Base-by-base conservation (phyloP, 2,888 invertebrate species). In the Caradrina kadenii region DNA sequence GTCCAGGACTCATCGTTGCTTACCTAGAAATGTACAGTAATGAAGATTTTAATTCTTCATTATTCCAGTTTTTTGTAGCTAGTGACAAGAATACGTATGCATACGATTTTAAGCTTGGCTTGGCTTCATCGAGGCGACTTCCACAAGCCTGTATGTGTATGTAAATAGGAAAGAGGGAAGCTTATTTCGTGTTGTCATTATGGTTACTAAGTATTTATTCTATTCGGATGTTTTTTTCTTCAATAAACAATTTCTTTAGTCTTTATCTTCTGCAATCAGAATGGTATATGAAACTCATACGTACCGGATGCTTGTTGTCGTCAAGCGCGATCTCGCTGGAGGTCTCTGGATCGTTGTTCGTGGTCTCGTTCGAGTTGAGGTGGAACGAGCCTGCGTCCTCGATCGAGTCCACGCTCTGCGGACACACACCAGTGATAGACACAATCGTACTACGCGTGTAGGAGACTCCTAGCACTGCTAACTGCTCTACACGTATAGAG, bases 1-100 rank as follows among this genome's bases (percentile, higher is more conserved):
- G 98, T 98, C 99, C 99, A 99, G 60, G 98, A 98, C 87, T 98
- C 98, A 87, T 98, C 98, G 81, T 97, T 97, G 78, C 97, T 97
- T 52, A 95, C 95, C 95, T 95, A 73, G 1, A 87, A 87, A 63
- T 19, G 31, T 4, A 4, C 4, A n/a, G 6, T 45, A 31, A 31
- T 54, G 45, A 45, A 35, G 2, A 10, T 35, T 22, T 21, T 6
- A 13, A 6, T 61, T 21, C 13, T 8, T 17, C n/a, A 22, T 7
- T 22, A 22, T 26, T 26, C 0, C 11, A 26, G 13, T 39, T 39
- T 13, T 2, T 3, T 13, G 11, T 11, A 10, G 10, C 17, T 10
- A 22, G 26, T 22, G 1, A 5, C 10, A 10, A 4, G 8, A 17
- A 26, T 26, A 17, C 22, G 17, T 26, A 26, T n/a, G n/a, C n/a